Conservation (phyloP, 2,113 vertebrate species). For the Ifrita kowaldi region DNA sequence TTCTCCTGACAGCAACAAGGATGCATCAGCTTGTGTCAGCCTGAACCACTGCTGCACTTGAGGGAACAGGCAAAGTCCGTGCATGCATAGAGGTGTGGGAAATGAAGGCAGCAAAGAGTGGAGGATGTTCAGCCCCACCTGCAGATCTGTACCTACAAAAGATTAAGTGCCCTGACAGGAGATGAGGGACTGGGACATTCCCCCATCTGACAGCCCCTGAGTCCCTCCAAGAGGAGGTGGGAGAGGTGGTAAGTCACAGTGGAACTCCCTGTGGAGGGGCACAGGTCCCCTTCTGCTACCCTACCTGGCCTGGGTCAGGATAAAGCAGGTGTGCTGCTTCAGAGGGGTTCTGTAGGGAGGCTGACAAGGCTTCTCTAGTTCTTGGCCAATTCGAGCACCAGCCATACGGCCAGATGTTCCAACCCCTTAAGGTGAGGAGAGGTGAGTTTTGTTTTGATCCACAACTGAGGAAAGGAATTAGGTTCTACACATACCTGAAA, state of each 20-base stretch:
- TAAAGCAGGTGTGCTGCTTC: neutral
- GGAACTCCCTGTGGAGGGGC: neutral
- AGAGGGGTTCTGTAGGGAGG: neutral
- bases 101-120: neutral
- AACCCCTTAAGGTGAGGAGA: neutral
- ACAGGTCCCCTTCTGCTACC: neutral
- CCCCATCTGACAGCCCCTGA: neutral
- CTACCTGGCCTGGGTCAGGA: neutral
- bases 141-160: neutral
- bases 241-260: neutral
- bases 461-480: neutral
- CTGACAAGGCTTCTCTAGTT: neutral
- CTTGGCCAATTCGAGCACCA: neutral
- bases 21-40: neutral
- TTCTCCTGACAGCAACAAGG: neutral
- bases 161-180: neutral
- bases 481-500: neutral
- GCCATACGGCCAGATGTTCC: accelerated
- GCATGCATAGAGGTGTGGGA: accelerated
- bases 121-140: neutral
- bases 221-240: accelerated
- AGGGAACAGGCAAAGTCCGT: neutral
- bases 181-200: neutral
- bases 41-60: neutral
- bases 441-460: neutral